Conservation (phyloP, 1,140 invertebrate genomes). For the Cepaea nemoralis region DNA sequence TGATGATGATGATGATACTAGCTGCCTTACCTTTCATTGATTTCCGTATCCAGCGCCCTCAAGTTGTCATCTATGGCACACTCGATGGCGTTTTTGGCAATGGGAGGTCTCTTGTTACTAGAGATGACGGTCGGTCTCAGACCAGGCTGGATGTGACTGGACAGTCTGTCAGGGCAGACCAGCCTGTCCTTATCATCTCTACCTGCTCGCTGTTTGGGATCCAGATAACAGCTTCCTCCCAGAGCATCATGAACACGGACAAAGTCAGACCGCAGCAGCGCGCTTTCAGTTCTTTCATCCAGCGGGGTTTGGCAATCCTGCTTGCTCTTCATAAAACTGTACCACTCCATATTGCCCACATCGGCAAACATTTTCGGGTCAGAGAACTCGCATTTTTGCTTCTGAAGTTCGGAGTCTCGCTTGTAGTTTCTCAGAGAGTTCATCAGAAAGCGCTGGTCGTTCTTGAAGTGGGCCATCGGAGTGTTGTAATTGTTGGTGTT, state of each 20-base stretch:
- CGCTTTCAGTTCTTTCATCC: neutral
- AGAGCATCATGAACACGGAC: neutral
- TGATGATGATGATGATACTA: no score
- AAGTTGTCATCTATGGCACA: neutral
- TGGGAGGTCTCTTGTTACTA: neutral
- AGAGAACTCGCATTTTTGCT: neutral
- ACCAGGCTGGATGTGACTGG: neutral
- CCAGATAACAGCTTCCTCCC: neutral
- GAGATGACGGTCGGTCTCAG: neutral
- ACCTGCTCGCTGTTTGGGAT: neutral
- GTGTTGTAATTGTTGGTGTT: neutral
- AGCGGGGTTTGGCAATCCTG: neutral
- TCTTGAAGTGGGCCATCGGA: conserved; percentile 11
- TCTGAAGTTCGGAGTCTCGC: conserved; percentile 9
- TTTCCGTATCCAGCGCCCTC: neutral
- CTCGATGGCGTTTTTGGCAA: neutral
- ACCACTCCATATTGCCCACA: neutral
- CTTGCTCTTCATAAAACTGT: neutral
- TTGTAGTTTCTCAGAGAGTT: neutral
- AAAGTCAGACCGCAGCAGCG: neutral
- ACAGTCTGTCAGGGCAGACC: neutral
- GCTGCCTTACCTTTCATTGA: neutral
- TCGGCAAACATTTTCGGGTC: neutral
- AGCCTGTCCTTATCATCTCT: neutral
- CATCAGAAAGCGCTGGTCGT: neutral